Evolutionary conservation across 2,797 vertebrate species (phyloP), one percentile per base, ranked within the genome.

Genomic region (Poliocrania exsul): DNA sequence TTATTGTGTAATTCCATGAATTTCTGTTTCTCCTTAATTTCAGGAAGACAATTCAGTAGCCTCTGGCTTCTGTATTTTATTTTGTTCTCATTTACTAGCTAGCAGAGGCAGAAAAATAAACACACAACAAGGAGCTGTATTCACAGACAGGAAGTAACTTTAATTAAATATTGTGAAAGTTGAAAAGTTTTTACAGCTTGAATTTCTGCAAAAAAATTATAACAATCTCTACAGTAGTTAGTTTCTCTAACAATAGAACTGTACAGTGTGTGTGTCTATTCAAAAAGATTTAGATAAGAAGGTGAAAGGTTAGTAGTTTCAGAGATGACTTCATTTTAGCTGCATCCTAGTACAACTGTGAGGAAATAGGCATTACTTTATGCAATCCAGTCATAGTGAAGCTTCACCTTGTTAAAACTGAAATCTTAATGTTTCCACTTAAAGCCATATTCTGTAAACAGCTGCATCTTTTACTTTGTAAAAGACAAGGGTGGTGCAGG

Each of bases 121-220:
- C 74, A 98, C 97, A 86, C 97, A 70, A 98, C 95, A 71, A 97
- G 91, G 95, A 97, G 86, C 97, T 97, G 97, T 97, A 96, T 96
- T 99, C 99, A 99, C 99, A 99, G 99, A 99, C 99, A 99, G 98
- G 99, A 99, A 99, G 98, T 99, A 99, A 99, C 99, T 99, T 99
- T 99, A 99, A 99, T 99, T 99, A 99, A 99, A 99, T 99, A 99
- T 99, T 98, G 99, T 99, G 98, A 99, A 99, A 99, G 98, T 99
- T 99, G 98, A 99, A 99, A 99, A 99, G 98, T 99, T 99, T 98
- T 99, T 99, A 99, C 99, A 99, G 99, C 98, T 99, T 99, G 98
- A 98, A 98, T 98, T 99, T 99, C 98, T 99, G 99, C 98, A 99
- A 99, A 98, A 98, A 99, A 99, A 99, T 99, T 98, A 99, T 99